Base-by-base conservation (phyloP, 35 echinoderm and acorn worm species). In the Ophioderma brevispina region DNA sequence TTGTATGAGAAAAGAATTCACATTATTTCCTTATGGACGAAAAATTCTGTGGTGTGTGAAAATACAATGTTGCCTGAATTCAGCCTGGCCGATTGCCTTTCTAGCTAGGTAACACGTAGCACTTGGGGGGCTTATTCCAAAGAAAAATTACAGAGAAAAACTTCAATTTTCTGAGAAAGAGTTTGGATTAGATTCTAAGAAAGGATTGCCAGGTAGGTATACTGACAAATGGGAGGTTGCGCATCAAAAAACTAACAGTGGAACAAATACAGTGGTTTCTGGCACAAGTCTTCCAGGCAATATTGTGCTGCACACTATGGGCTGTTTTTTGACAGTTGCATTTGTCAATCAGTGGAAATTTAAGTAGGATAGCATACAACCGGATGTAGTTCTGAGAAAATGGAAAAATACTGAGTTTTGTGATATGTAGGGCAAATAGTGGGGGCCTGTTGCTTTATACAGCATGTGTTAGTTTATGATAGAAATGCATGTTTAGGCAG, bases 291-390 rank as follows among this genome's bases (percentile, higher is more conserved):
- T 31, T 83, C 50, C 52, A 38, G 50, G 50, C 38, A 83, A 46
- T 46, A 46, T 8, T 83, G 81, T 83, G 81, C 81, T 30, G 81
- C 81, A 18, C 19, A n/a, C 0, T 83, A 83, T 40, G 41, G 40
- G 81, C 4, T 4, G 4, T 46, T 46, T 4, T 46, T 8, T 46
- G 17, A 4, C 41, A 46, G 5, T n/a, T 8, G 41, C 4, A 8
- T 8, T 17, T 17, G 41, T 17, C 17, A 4, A 46, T 46, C 41
- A 46, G 41, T 46, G 5, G 17, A 17, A 46, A 8, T 46, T 17
- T 46, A 17, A 46, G 41, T 46, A 4, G 41, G 17, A 8, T 46
- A 17, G 17, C n/a, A 46, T 8, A 4, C 59, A 4, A 46, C 17
- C 5, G 41, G 41, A 4, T 17, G 41, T 46, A 8, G 4, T 46